Evolutionary conservation across 2,113 vertebrate species (phyloP), one percentile per base, ranked within the genome.

Genomic region (Lophotis ruficrista): DNA sequence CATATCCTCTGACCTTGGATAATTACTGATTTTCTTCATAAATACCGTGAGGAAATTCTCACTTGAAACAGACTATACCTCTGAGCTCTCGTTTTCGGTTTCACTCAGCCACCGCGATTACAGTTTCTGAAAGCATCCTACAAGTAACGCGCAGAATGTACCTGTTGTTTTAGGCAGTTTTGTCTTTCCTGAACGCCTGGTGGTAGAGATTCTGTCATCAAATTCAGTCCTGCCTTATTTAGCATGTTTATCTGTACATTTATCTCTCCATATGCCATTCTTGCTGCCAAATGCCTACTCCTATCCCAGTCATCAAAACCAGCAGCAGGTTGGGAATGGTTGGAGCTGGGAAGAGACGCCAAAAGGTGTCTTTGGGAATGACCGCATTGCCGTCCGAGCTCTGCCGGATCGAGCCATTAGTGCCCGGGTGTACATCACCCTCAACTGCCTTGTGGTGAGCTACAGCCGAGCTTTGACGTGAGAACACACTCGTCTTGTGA

Each of bases 371-470:
- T 64, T 31, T 51, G 48, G 81, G 65, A 82, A 62, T 31, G 2
- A 50, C 9, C 23, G 11, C 2, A 0, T 10, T 25, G 53, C 16
- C 4, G 3, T 31, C 28, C 3, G 5, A 45, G 22, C 4, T 75
- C 43, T 15, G 66, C 21, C 1, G 2, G 56, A 35, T 12, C 0
- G 1, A 75, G n/a, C n/a, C 22, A 2, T n/a, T 3, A 19, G 14
- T 21, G 53, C 21, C 41, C 68, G 14, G 51, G 48, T 8, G 30
- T 6, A 1, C 20, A 7, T 14, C 62, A 41, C 54, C n/a, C 68
- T 87, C 41, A 12, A 0, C 7, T 31, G 1, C 11, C 54, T 35
- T 9, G 27, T 12, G 28, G 45, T 19, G 56, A 72, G 27, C 54
- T 38, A 37, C 1, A 43, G 47, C 38, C 14, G 56, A 62, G 51